Base-by-base conservation (phyloP, 1,140 invertebrate species). In the Drosophila ercepeae region DNA sequence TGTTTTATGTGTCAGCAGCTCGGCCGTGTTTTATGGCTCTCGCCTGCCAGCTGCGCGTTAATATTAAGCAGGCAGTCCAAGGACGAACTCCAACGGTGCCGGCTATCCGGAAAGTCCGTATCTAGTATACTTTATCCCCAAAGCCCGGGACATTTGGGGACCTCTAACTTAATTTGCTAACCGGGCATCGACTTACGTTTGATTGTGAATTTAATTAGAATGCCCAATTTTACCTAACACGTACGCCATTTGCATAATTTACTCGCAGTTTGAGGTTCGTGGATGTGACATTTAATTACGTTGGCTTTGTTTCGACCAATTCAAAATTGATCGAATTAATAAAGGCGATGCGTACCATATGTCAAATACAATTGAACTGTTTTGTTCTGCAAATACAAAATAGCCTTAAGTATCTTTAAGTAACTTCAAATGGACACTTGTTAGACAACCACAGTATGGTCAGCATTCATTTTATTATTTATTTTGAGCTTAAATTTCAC, bases 1-100 rank as follows among this genome's bases (percentile, higher is more conserved):
- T 74, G 34, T 46, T 58, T 55, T 63, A 54, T 60, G 39, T 68
- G 42, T 69, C 49, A 69, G 78, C 49, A 74, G 48, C 48, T 73
- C 58, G 51, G 51, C 46, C 48, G 53, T 72, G 76, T 64, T 86
- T 84, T 84, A 86, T 73, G 50, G 49, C 63, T 52, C 44, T 75
- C 27, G 71, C 72, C 72, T 75, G 71, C 69, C 71, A 65, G 42
- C 60, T 46, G 71, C 25, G 53, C 52, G 71, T 74, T 74, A 74
- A 74, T 74, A 74, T 75, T 58, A 74, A 75, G 48, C 71, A 74
- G 49, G 46, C 39, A 51, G 14, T 60, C 50, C 21, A 64, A 32
- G 48, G 18, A 64, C 23, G 14, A 42, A 27, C 39, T 21, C 57
- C 45, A 36, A 16, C 57, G 55, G 5, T 5, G 9, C 19, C 42